Evolutionary conservation across 2,113 vertebrate species (phyloP), one percentile per base, ranked within the genome.

Genomic region (Empidonax traillii): DNA sequence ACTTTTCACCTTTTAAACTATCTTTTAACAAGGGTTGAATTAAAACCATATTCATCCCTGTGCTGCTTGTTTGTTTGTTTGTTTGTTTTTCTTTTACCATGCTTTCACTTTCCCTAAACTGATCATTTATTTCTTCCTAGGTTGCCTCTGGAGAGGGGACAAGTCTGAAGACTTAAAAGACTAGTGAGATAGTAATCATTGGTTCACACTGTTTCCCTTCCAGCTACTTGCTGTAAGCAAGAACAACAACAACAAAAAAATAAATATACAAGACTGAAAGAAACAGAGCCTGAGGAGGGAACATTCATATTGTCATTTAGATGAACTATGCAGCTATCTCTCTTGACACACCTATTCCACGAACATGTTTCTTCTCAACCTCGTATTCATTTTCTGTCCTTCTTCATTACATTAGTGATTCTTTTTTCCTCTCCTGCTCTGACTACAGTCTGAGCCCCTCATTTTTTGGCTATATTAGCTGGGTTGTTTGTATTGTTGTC

Each of bases 281-380:
- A 96, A 96, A 80, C 51, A 79, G 68, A 85, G 84, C 96, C 89
- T 25, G 49, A 90, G 74, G 95, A 96, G 51, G 82, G 43, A 91
- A 80, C 82, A 84, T 93, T 96, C 93, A 69, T 94, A 78, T 95
- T 95, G 93, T 96, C 97, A 80, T 96, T 90, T 95, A 96, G 95
- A 94, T 94, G 93, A 83, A 83, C 87, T 95, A 76, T 95, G 76
- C 71, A 81, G 87, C 93, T 93, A 86, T 97, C 83, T 92, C 72
- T 96, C 88, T 84, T 87, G 93, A 97, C 96, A 96, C 71, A 90
- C 93, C 89, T 91, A 86, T 95, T 95, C 56, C 49, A 90, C 68
- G 82, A 94, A 83, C 82, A 89, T 90, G 94, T 75, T 95, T 96
- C 90, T 95, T 95, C 92, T 94, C 93, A 93, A 93, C 67, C 80